Evolutionary conservation across 1,140 invertebrate genomes (phyloP).

Genomic region (Patella vulgata): DNA sequence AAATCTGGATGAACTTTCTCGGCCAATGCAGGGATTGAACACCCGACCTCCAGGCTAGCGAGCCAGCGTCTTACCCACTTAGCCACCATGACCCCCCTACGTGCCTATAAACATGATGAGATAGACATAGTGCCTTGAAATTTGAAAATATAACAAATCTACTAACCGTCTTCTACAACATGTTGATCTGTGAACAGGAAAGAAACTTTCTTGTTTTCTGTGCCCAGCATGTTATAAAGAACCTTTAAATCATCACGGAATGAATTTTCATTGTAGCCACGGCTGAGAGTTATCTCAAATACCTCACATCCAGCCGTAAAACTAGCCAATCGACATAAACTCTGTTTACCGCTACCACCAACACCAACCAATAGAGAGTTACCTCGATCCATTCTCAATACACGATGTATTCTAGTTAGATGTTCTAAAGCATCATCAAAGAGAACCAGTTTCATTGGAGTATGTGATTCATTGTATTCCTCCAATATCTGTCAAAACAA

Average conservation of each 20-base stretch:
- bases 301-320: constrained; percentile 74
- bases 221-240: constrained; percentile 79
- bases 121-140: no score
- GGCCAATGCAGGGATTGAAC: no score
- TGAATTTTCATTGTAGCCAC: constrained; percentile 82
- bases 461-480: constrained; percentile 80
- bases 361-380: constrained; percentile 87
- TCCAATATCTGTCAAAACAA: constrained; percentile 76
- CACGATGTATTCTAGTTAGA: constrained; percentile 84
- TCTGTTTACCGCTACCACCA: constrained; percentile 85
- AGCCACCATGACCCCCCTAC: no score
- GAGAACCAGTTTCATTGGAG: constrained; percentile 79
- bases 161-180: constrained; percentile 71
- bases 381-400: constrained; percentile 83
- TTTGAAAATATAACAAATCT: no score
- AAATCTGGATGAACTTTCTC: no score
- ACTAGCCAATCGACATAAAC: constrained; percentile 63
- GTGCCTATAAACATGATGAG: no score
- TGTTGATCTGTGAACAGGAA: constrained; percentile 87
- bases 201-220: constrained; percentile 80
- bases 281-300: constrained; percentile 83
- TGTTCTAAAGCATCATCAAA: constrained; percentile 92
- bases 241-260: constrained; percentile 89
- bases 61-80: no score
- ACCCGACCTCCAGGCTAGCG: no score